phyloP scores from a whole-genome alignment of 2,797 vertebrate genomes.

The Rhinoraja longicauda region DNA sequence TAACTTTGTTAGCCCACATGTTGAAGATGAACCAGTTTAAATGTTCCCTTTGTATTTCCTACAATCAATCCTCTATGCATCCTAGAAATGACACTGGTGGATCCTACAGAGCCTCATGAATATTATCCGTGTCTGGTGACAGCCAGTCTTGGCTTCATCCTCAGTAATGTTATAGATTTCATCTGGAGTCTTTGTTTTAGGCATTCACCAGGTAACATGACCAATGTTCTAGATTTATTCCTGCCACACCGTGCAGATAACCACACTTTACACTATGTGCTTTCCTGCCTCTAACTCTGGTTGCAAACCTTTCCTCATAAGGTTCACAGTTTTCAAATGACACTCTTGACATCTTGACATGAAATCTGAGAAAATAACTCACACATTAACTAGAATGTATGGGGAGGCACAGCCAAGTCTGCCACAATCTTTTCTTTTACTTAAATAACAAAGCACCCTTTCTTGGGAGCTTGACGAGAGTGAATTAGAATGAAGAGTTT shows the following conservation, averaged over 20 bases:
- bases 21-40: neutral
- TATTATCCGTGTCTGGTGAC: neutral
- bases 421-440: neutral
- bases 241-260: neutral
- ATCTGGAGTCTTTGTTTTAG: neutral
- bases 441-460: neutral
- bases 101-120: neutral
- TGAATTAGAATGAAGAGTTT: neutral
- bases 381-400: neutral
- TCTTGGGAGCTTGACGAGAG: neutral
- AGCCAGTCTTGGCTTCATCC: neutral
- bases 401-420: neutral
- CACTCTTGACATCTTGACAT: neutral
- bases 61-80: slow-evolving; percentile 16
- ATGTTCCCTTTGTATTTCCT: slow-evolving; percentile 16
- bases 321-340: neutral
- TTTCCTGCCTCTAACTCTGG: neutral
- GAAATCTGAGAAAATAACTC: neutral
- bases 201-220: neutral
- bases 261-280: neutral
- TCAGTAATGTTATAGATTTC: neutral
- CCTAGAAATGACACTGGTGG: neutral
- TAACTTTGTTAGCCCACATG: neutral
- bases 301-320: neutral
- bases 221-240: neutral